These are phyloP conservation scores for Melieria crassipennis DNA, from an alignment of 2,888 invertebrate genomes.

Conservation along the genomic window DNA sequence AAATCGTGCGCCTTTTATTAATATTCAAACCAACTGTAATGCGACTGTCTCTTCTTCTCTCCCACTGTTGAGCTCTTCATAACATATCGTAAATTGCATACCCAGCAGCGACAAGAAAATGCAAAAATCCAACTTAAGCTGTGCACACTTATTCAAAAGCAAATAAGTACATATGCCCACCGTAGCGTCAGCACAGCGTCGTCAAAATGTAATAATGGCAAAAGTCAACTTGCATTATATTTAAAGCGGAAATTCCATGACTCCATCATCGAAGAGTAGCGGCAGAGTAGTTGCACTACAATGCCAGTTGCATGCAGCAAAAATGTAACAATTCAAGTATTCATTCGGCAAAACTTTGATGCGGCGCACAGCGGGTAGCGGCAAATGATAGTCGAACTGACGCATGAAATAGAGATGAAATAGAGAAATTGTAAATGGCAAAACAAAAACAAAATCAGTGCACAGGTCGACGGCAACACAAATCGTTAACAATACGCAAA, in stretches of 20 bases:
- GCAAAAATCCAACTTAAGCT: no score
- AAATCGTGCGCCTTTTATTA: no score
- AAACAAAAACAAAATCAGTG: neutral
- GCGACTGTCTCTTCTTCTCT: no score
- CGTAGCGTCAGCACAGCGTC: neutral
- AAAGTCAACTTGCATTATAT: constrained; percentile 2
- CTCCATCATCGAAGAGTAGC: neutral
- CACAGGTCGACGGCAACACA: neutral
- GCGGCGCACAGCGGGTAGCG: neutral
- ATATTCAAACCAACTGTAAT: no score
- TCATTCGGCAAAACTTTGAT: neutral
- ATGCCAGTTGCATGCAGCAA: neutral
- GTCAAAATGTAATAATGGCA: neutral
- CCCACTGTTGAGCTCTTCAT: no score
- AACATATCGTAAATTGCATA: no score
- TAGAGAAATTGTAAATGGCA: neutral
- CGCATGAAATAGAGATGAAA: neutral
- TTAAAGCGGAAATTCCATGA: neutral
- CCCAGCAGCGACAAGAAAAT: no score
- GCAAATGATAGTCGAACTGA: neutral
- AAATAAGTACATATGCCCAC: no score
- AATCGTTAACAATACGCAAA: neutral
- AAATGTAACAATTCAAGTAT: neutral
- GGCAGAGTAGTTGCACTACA: neutral
- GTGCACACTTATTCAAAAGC: no score